Evolutionary conservation across 1,140 invertebrate species (phyloP), one percentile per base, ranked within the genome.

Genomic region (Conus betulinus): DNA sequence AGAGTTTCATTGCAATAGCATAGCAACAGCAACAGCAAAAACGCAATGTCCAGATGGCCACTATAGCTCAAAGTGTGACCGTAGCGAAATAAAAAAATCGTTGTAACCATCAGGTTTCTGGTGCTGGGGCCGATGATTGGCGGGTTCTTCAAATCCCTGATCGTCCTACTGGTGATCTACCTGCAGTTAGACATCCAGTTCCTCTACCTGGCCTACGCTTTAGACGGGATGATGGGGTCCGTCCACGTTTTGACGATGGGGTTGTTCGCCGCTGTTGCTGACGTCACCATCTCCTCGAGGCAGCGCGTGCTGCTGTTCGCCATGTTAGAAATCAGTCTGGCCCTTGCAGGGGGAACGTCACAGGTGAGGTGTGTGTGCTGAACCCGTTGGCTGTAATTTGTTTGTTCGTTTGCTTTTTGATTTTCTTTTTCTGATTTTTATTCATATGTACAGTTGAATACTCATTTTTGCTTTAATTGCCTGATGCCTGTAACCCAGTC

Each of bases 181-280:
- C 57, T 82, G 78, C 27, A 88, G 3, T 55, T 90, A 3, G 51
- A 82, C 23, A 20, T 90, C 20, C 55, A 81, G 23, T 87, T 74
- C 11, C 71, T 89, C 79, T 90, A 89, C 76, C 11, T 90, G 53
- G 89, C 79, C 13, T 87, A 53, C 74, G 55, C 52, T 13, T 4
- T 87, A 8, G 89, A 90, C 67, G 89, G 89, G 15, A 5, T 90
- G 23, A 71, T 60, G 23, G 89, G 89, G 1, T 87, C 89, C 8
- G 76, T 86, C 74, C 89, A 82, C 53, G 60, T 81, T 0, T 10
- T 90, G 39, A 0, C 71, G 15, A 4, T 89, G 10, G 89, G 82
- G 7, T 2, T 88, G 3, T 84, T 20, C 39, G 67, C 89, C 5
- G 27, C 86, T 15, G 81, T 79, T 10, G 89, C 89, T 23, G 89